Percentiles rank a stretch among this genome's conserved stretches.
These are phyloP conservation scores for Petroica traversi DNA, from an alignment of 2,113 vertebrate species.

Conservation along the genomic window DNA sequence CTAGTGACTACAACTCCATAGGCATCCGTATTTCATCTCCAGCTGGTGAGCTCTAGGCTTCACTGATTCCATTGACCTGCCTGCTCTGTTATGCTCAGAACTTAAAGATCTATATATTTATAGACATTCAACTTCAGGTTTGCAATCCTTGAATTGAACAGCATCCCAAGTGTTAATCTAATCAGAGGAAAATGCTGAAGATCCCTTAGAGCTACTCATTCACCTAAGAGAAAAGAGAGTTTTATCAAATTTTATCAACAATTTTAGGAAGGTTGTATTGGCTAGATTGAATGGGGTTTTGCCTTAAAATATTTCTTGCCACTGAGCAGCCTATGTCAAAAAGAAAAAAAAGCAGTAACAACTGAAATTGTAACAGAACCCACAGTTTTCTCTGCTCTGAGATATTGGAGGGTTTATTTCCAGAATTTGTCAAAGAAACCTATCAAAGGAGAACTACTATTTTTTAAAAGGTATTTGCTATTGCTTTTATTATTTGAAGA, in stretches of 20 bases:
- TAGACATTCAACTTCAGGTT: not conserved
- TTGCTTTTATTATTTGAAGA: conserved; percentile 7
- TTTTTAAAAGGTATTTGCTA: not conserved
- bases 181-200: not conserved
- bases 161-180: not conserved
- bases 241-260: not conserved
- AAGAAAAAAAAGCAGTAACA: not conserved
- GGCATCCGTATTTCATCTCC: not conserved
- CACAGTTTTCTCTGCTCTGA: not conserved
- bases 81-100: not conserved
- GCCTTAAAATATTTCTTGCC: not conserved
- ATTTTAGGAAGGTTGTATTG: not conserved
- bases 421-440: not conserved
- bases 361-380: not conserved
- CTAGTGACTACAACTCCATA: not conserved
- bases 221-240: not conserved
- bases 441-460: not conserved
- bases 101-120: not conserved
- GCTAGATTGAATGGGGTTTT: not conserved
- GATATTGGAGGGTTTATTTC: not conserved
- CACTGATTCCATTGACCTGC: not conserved
- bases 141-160: not conserved
- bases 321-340: not conserved
- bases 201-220: not conserved
- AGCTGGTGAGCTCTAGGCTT: not conserved